Base-by-base conservation (phyloP, 2,113 vertebrate genomes). In the Cnemophilus loriae region DNA sequence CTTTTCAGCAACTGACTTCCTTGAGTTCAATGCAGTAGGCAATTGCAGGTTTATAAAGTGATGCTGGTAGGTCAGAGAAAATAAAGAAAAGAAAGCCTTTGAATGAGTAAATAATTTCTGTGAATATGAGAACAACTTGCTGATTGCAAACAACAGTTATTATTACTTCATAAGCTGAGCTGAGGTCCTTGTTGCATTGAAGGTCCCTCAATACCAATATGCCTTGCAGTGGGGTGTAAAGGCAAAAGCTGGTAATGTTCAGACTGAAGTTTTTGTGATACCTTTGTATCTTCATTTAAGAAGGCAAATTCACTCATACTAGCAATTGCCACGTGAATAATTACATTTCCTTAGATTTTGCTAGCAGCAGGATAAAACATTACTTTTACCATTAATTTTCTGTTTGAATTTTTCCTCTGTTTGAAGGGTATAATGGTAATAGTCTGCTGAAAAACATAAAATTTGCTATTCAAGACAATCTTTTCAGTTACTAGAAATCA, bases 1-100 rank as follows among this genome's bases (percentile, higher is more conserved):
- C 82, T 90, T 96, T 84, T 56, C 41, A 67, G 76, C 85, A 93
- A 44, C 57, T 84, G 68, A 39, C 52, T 96, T 94, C 57, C 82
- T 89, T 74, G 33, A 17, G 67, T 92, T 90, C 94, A 90, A 23
- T 69, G 80, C 88, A 86, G 11, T 57, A 78, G 92, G 61, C 81
- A 94, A 89, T 82, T 92, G 27, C 77, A 85, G 44, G 83, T 94
- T 96, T 87, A 87, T 85, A 79, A 81, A 75, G 50, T 3, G 7
- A 42, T 53, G 14, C 28, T 89, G 79, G 7, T 65, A 79, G 52
- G 47, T 56, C 52, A 76, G 53, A 55, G 59, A 69, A 92, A 88
- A 71, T 50, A 53, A 69, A 42, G 20, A 57, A 59, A 60, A 90
- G 28, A 65, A 82, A 60, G 17, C 22, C 37, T 86, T 94, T 83